Conservation (phyloP, 1,140 invertebrate species). For the Microplitis mediator region DNA sequence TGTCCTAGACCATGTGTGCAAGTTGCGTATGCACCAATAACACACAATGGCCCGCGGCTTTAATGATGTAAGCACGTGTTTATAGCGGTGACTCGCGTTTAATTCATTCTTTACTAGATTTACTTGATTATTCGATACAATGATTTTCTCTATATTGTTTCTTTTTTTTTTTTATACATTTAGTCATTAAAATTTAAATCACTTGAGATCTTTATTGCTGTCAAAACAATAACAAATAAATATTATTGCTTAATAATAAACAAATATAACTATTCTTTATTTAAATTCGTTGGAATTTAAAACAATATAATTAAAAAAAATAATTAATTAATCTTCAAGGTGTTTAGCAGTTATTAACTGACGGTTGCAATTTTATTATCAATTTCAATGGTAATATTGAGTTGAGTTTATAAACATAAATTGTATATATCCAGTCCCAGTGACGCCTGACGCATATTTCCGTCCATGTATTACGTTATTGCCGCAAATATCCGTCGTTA, state of each 20-base stretch:
- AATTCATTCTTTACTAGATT: slow-evolving; percentile 12
- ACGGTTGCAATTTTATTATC: slow-evolving; percentile 24
- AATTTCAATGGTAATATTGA: slow-evolving; percentile 15
- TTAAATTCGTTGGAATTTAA: background rate
- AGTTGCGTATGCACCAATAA: slow-evolving; percentile 19
- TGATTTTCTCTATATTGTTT: background rate
- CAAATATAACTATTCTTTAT: background rate
- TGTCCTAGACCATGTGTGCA: background rate
- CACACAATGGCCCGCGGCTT: slow-evolving; percentile 28
- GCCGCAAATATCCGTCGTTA: slow-evolving; percentile 2
- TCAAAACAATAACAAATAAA: too few relatives aligned
- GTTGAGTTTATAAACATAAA: slow-evolving; percentile 25
- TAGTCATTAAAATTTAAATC: background rate
- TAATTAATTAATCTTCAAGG: background rate
- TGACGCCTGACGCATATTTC: slow-evolving; percentile 21
- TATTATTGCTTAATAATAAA: background rate
- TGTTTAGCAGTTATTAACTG: background rate
- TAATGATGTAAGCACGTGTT: slow-evolving; percentile 49
- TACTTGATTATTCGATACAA: background rate
- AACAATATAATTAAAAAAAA: background rate
- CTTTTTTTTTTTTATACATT: too few relatives aligned
- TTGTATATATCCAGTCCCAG: background rate
- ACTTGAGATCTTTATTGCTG: too few relatives aligned
- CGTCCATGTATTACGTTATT: slow-evolving; percentile 14
- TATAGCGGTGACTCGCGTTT: slow-evolving; percentile 46